phyloP scores from a whole-genome alignment of 1,140 invertebrate genomes.

The Mya arenaria region DNA sequence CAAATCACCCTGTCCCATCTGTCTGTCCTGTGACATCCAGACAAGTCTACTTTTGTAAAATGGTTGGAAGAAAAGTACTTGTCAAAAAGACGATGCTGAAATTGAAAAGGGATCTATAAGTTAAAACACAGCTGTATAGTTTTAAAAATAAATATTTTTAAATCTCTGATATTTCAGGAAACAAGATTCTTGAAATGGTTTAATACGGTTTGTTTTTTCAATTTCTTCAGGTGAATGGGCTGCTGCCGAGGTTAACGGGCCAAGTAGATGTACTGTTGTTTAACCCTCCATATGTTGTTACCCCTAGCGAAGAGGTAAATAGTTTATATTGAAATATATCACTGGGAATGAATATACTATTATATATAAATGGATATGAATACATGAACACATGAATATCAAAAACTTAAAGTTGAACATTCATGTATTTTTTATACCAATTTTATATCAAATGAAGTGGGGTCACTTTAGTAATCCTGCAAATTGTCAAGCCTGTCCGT shows the following conservation, averaged over 20 bases:
- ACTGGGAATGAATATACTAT: neutral
- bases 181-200: no score
- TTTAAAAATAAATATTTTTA: neutral
- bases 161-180: constrained; percentile 75
- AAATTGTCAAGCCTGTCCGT: no score
- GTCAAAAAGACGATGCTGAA: neutral
- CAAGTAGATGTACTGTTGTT: constrained; percentile 93
- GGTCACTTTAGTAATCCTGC: no score
- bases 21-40: neutral
- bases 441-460: no score
- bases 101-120: neutral
- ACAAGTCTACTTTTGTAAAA: no score
- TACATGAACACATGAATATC: neutral
- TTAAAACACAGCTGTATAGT: neutral
- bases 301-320: constrained; percentile 87
- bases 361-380: neutral
- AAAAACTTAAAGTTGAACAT: no score
- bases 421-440: no score
- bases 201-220: no score
- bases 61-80: neutral
- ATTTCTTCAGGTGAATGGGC: constrained; percentile 72
- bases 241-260: constrained; percentile 72
- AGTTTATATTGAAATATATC: constrained; percentile 7
- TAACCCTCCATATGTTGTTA: constrained; percentile 99
- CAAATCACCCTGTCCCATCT: neutral